Evolutionary conservation across 1,140 invertebrate genomes (phyloP).

Genomic region (Microplitis mediator): DNA sequence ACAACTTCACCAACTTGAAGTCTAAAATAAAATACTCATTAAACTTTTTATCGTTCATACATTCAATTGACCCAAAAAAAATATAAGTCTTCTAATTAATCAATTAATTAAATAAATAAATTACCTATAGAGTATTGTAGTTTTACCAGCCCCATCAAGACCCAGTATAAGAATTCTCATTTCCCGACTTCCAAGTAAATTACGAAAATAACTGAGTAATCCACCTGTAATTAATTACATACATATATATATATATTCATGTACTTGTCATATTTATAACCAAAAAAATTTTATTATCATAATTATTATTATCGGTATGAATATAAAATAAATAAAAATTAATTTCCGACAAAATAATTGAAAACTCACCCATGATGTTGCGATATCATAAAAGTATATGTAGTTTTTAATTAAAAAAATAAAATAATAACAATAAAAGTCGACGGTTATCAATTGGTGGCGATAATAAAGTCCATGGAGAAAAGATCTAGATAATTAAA

Average conservation of each 20-base stretch:
- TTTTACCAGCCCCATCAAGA: constrained; percentile 97
- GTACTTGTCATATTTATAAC: neutral
- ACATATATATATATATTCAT: neutral
- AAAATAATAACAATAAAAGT: too few relatives aligned
- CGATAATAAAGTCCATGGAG: too few relatives aligned
- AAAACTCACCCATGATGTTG: too few relatives aligned
- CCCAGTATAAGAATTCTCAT: constrained; percentile 98
- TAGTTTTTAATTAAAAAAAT: too few relatives aligned
- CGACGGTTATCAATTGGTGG: too few relatives aligned
- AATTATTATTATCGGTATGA: neutral
- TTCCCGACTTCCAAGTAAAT: constrained; percentile 90
- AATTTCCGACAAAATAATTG: too few relatives aligned
- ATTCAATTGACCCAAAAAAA: neutral
- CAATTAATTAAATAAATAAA: constrained; percentile 12
- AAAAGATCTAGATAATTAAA: too few relatives aligned
- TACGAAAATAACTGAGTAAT: constrained; percentile 93
- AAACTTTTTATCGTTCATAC: too few relatives aligned
- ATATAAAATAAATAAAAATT: too few relatives aligned
- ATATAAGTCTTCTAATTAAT: constrained; percentile 24
- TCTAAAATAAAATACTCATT: constrained; percentile 49
- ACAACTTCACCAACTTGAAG: constrained; percentile 99
- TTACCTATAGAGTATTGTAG: constrained; percentile 94
- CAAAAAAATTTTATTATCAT: neutral
- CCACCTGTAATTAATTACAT: constrained; percentile 75
- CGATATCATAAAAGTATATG: too few relatives aligned